These are phyloP conservation scores for Agriotes lineatus DNA, from an alignment of 2,888 invertebrate species.

Conservation along the genomic window DNA sequence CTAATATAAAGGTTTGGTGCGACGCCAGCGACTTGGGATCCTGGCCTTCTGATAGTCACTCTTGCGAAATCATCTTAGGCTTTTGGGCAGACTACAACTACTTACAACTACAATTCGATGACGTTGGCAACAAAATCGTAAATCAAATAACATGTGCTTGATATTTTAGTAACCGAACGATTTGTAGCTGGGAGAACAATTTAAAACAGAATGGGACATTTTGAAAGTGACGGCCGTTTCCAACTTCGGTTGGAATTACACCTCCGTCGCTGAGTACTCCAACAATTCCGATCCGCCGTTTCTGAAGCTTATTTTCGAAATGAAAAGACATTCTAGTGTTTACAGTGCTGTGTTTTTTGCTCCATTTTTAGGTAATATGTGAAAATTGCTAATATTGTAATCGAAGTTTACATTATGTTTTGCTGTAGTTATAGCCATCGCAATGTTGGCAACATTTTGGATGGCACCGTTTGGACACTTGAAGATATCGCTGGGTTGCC, in stretches of 20 bases:
- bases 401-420: slow-evolving; percentile 4
- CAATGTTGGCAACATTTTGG: slow-evolving; percentile 61
- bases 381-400: not conserved
- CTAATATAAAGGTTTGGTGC: slow-evolving; percentile 62
- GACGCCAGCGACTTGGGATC: slow-evolving; percentile 56
- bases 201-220: slow-evolving; percentile 46
- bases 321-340: slow-evolving; percentile 55
- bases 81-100: slow-evolving; percentile 57
- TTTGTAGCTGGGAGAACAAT: slow-evolving; percentile 26
- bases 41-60: slow-evolving; percentile 65
- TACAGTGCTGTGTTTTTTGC: slow-evolving; percentile 58
- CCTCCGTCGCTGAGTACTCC: not conserved
- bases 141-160: not conserved
- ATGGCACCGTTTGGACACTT: slow-evolving; percentile 58
- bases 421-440: slow-evolving; percentile 58
- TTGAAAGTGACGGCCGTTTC: slow-evolving; percentile 21
- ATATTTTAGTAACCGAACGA: not conserved
- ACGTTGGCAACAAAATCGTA: slow-evolving; percentile 53
- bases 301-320: slow-evolving; percentile 53
- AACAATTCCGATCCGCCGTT: slow-evolving; percentile 39
- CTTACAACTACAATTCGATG: slow-evolving; percentile 52
- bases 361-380: slow-evolving; percentile 59
- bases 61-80: slow-evolving; percentile 62
- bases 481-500: slow-evolving; percentile 59
- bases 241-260: slow-evolving; percentile 35